Percentiles rank a stretch among this genome's conserved stretches.
These are phyloP conservation scores for Epirrhoe alternata DNA, from an alignment of 2,888 invertebrate species.

Conservation along the genomic window DNA sequence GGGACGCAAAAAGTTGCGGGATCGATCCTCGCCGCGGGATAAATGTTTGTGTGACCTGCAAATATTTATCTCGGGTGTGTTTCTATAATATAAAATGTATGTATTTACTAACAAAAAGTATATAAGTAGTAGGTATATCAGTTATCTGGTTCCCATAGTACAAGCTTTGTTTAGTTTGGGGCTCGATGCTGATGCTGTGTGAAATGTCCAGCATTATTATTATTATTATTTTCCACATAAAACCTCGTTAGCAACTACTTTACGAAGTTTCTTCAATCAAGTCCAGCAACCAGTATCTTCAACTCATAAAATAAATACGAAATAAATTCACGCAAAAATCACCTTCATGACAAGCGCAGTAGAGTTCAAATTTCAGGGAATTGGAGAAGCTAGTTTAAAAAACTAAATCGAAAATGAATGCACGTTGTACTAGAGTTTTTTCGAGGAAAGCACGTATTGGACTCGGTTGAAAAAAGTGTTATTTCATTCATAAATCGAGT, in stretches of 20 bases:
- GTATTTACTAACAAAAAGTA: too few relatives aligned
- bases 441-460: constrained; percentile 84
- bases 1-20: too few relatives aligned
- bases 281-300: constrained; percentile 55
- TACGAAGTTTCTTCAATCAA: constrained; percentile 52
- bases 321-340: constrained; percentile 32
- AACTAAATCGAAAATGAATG: constrained; percentile 77
- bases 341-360: constrained; percentile 29
- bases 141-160: too few relatives aligned
- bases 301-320: constrained; percentile 56
- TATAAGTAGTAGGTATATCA: too few relatives aligned
- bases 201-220: too few relatives aligned
- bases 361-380: constrained; percentile 44
- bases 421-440: constrained; percentile 61
- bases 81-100: too few relatives aligned
- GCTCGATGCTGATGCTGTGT: too few relatives aligned
- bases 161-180: too few relatives aligned
- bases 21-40: too few relatives aligned
- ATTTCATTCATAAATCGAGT: constrained; percentile 85
- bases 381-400: constrained; percentile 59
- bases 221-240: background rate
- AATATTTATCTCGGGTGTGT: too few relatives aligned
- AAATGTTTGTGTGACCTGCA: too few relatives aligned
- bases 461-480: constrained; percentile 80
- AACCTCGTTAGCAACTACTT: constrained; percentile 67